These are phyloP conservation scores for Buphagus erythrorhynchus DNA, from an alignment of 2,797 vertebrate species.

Conservation along the genomic window DNA sequence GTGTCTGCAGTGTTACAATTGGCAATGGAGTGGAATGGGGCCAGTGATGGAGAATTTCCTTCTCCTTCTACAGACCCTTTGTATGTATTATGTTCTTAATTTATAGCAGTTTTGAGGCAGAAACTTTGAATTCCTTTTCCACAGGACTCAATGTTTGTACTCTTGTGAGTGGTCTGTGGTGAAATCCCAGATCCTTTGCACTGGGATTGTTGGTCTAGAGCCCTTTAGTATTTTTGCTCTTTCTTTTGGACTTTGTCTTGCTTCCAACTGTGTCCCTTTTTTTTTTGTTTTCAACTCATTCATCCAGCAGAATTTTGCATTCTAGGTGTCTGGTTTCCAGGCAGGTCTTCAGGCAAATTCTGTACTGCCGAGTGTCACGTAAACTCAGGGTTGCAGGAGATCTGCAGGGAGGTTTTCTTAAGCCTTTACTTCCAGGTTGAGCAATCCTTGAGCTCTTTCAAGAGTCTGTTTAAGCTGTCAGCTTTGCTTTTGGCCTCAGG, in stretches of 20 bases:
- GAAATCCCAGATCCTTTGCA: neutral
- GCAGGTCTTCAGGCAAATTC: constrained; percentile 22
- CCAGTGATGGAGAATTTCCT: neutral
- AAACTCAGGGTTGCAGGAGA: neutral
- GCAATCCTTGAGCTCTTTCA: constrained; percentile 30
- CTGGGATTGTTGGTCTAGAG: neutral
- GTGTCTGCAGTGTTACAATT: accelerated
- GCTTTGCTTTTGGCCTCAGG: constrained; percentile 41
- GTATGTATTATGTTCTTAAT: neutral
- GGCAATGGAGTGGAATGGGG: accelerated
- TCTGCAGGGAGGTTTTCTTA: constrained; percentile 21
- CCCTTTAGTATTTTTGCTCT: neutral
- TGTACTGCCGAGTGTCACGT: neutral
- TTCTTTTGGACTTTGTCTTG: constrained; percentile 1
- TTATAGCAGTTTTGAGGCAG: neutral
- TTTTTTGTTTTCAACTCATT: neutral
- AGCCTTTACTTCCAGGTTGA: constrained; percentile 55
- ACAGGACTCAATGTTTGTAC: neutral
- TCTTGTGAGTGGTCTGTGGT: neutral
- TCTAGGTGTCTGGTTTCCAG: constrained; percentile 16
- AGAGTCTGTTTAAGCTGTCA: constrained; percentile 59
- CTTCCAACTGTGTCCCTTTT: neutral
- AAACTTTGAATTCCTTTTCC: neutral
- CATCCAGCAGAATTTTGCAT: neutral
- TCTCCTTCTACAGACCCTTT: neutral